Conservation (phyloP, 1,140 invertebrate species). For the Centruroides sculpturatus region DNA sequence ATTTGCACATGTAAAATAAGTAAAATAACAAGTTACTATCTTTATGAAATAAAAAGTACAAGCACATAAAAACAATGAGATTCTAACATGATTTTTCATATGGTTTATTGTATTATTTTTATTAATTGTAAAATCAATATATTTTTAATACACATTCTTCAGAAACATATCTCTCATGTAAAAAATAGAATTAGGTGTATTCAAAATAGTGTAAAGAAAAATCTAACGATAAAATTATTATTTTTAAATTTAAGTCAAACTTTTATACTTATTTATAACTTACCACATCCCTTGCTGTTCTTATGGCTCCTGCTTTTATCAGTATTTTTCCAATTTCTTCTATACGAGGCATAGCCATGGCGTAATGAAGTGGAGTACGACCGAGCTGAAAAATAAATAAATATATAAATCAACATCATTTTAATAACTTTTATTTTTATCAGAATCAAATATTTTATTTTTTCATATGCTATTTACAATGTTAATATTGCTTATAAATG, state of each 20-base stretch:
- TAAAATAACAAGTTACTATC: too few species aligned
- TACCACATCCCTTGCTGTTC: conserved; percentile 63
- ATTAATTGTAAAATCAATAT: neutral
- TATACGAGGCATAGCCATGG: conserved; percentile 70
- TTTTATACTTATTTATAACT: conserved; percentile 12
- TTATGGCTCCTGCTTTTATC: conserved; percentile 62
- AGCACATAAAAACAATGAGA: too few species aligned
- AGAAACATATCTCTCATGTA: neutral
- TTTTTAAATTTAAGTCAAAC: too few species aligned
- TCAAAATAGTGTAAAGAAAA: neutral
- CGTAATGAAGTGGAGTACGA: conserved; percentile 70
- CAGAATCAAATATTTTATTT: neutral
- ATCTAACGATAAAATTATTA: too few species aligned
- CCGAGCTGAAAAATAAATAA: conserved; percentile 46
- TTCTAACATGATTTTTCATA: neutral
- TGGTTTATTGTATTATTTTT: neutral
- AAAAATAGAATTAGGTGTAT: neutral
- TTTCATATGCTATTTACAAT: neutral
- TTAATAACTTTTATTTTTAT: neutral
- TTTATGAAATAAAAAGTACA: too few species aligned
- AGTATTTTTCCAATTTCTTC: conserved; percentile 61
- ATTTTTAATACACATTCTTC: neutral
- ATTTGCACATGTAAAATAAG: too few species aligned
- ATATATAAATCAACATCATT: neutral
- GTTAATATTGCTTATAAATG: neutral